phyloP scores from a whole-genome alignment of 2,113 vertebrate species.

The Tachysurus fulvidraco region DNA sequence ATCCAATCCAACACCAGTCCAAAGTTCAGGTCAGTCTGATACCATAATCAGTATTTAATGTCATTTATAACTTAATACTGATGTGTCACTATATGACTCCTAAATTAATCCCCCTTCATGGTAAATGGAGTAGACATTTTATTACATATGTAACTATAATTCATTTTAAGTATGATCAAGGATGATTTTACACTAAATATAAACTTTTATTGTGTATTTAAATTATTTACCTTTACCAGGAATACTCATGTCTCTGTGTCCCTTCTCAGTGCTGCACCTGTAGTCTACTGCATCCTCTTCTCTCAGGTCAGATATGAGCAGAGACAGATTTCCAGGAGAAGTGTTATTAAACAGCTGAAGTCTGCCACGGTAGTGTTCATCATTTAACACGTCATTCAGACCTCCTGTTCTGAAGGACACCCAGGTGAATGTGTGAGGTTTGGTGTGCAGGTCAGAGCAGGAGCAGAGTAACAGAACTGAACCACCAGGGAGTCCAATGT shows the following conservation, averaged over 20 bases:
- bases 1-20: not conserved
- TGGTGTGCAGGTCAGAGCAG: too few species aligned
- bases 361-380: conserved; percentile 27
- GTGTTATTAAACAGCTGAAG: conserved; percentile 22
- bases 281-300: not conserved
- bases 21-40: too few species aligned
- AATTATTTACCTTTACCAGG: not conserved
- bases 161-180: not conserved
- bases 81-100: not conserved
- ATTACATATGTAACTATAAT: not conserved
- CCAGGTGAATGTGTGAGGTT: too few species aligned
- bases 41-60: too few species aligned
- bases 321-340: conserved; percentile 39
- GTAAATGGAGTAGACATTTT: not conserved
- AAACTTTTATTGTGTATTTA: not conserved
- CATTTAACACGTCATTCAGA: not conserved
- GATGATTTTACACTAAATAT: not conserved
- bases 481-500: not conserved
- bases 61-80: too few species aligned
- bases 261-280: not conserved
- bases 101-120: not conserved
- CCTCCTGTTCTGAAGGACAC: too few species aligned
- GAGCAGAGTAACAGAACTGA: not conserved
- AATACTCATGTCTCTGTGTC: not conserved
- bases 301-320: conserved; percentile 45